These are phyloP conservation scores for Corythornis vintsioides DNA, from an alignment of 2,113 vertebrate species.

Conservation along the genomic window DNA sequence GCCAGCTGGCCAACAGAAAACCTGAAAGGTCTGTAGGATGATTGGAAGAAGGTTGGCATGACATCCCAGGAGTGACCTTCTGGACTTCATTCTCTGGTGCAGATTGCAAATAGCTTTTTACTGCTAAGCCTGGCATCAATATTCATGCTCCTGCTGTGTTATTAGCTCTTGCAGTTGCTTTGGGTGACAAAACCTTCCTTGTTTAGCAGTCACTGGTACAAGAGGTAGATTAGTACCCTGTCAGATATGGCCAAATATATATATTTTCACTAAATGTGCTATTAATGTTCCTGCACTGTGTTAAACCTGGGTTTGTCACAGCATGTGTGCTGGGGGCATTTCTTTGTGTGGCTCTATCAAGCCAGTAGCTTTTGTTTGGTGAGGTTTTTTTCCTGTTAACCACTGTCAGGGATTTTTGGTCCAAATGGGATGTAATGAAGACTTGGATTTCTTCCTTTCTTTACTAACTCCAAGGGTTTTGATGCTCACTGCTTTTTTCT, in stretches of 20 bases:
- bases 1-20: not conserved
- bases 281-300: not conserved
- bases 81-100: not conserved
- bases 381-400: not conserved
- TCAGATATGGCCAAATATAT: not conserved
- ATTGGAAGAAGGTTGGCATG: not conserved
- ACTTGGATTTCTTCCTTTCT: not conserved
- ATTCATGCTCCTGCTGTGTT: not conserved
- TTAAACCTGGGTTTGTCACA: not conserved
- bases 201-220: not conserved
- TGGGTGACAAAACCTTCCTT: not conserved
- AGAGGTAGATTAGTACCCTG: not conserved
- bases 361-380: not conserved
- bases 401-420: not conserved
- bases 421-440: not conserved
- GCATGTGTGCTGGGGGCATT: not conserved
- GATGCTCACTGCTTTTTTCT: not conserved
- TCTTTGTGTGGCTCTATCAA: not conserved
- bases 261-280: not conserved
- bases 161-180: not conserved
- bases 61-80: not conserved
- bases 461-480: not conserved
- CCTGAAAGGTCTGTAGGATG: not conserved
- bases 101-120: not conserved
- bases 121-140: not conserved